phyloP scores from a whole-genome alignment of 2,113 vertebrate genomes.

The Lophotis ruficrista region DNA sequence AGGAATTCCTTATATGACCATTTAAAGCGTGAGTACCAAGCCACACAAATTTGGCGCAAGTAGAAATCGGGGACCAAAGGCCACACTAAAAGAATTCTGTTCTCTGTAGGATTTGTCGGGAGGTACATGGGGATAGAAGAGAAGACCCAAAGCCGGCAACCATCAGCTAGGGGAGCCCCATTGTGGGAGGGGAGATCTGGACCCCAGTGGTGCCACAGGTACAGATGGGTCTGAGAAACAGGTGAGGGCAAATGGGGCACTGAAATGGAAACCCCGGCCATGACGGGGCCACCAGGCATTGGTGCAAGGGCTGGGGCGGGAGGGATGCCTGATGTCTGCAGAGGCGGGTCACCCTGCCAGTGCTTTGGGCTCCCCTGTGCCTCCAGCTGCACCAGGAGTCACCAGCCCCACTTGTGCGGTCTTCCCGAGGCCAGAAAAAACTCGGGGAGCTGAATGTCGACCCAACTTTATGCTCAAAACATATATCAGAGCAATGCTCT shows the following conservation, averaged over 20 bases:
- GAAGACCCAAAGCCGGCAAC: not conserved
- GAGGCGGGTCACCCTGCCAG: not conserved
- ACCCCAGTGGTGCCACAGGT: no score
- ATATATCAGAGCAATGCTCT: not conserved
- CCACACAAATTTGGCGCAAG: not conserved
- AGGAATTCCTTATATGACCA: not conserved
- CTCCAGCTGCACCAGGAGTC: not conserved
- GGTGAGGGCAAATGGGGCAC: fast-evolving
- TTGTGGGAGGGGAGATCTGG: not conserved
- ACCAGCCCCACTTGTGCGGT: fast-evolving
- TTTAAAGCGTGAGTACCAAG: not conserved
- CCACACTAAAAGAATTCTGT: not conserved
- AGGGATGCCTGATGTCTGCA: not conserved
- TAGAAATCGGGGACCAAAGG: not conserved
- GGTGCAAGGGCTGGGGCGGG: not conserved
- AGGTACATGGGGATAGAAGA: not conserved
- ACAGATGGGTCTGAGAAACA: not conserved
- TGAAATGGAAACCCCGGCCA: not conserved
- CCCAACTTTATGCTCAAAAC: not conserved
- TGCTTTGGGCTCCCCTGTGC: fast-evolving
- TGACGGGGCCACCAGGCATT: fast-evolving
- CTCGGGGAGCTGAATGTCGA: fast-evolving
- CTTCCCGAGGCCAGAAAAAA: fast-evolving
- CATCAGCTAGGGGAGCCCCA: not conserved
- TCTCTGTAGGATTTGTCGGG: not conserved